Evolutionary conservation across 2,797 vertebrate species (phyloP), one percentile per base, ranked within the genome.

Genomic region (Xenops minutus): DNA sequence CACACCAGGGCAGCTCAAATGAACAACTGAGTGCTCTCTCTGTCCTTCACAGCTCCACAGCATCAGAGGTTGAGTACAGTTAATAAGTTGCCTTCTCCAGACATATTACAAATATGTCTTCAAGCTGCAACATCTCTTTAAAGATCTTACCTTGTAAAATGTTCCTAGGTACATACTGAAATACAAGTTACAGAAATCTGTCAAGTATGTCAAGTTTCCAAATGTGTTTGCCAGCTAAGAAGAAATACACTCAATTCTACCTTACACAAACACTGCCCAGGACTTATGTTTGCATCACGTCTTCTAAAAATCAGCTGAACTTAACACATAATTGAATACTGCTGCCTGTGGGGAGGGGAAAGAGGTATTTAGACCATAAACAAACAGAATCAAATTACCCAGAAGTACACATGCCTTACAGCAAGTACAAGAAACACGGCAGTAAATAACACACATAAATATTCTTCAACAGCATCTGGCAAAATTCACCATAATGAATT

Each of bases 391-490:
- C 51, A 67, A 66, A 62, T 89, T 90, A 81, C 41, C 55, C 74
- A 95, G 29, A 89, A 83, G 19, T 30, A 89, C 49, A 68, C 22
- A 83, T n/a, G 73, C 68, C 76, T 85, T 6, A 2, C 64, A 80
- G 79, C 64, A 77, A 88, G 69, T 62, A 77, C 44, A 71, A 85
- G 61, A 91, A 92, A 67, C 41, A 89, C 36, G 41, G 59, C 9
- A 87, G 43, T 56, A 87, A 94, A 72, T 59, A 92, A 58, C 23
- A 43, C 2, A 86, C 24, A 81, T 30, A 82, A 86, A 89, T 59
- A 62, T 51, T 69, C 78, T 83, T 85, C 76, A 85, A 79, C 59
- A 91, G 64, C 71, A 92, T 92, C 71, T 91, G 84, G 71, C 58
- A 89, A 89, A 91, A 82, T 61, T 67, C 61, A 73, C 13, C 41